phyloP scores from a whole-genome alignment of 2,113 vertebrate genomes.

The Oenanthe oenanthe region DNA sequence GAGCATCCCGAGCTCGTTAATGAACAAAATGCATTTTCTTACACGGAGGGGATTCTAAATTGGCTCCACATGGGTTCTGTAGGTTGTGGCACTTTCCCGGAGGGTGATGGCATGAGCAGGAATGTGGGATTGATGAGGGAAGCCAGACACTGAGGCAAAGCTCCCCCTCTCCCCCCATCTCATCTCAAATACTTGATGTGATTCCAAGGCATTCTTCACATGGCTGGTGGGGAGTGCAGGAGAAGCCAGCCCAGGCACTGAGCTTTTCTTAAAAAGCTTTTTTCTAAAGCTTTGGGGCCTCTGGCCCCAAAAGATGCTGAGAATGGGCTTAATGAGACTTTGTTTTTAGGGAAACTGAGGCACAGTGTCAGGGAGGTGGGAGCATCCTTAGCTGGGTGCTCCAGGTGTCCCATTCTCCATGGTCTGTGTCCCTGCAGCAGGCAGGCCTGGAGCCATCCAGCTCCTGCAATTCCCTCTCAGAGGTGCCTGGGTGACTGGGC shows the following conservation, averaged over 20 bases:
- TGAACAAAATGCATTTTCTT: neutral
- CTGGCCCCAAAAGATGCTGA: neutral
- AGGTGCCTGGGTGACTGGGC: neutral
- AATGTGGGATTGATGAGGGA: constrained; percentile 40
- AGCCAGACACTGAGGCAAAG: constrained; percentile 35
- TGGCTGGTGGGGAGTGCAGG: neutral
- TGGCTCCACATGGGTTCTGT: constrained; percentile 22
- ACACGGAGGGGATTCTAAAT: constrained; percentile 9
- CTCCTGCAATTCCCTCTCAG: fast-evolving
- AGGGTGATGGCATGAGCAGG: constrained; percentile 27
- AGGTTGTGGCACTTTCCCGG: constrained; percentile 11
- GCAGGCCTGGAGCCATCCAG: neutral
- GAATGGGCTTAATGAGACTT: neutral
- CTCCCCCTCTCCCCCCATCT: neutral
- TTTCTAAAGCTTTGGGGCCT: neutral
- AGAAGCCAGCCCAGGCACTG: neutral
- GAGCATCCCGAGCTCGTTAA: neutral
- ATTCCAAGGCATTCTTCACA: constrained; percentile 46
- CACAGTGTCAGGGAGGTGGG: neutral
- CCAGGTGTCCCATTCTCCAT: neutral
- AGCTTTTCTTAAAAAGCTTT: neutral
- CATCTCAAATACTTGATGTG: constrained; percentile 23
- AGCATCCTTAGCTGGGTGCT: neutral
- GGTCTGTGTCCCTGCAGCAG: neutral
- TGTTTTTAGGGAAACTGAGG: neutral